These are phyloP conservation scores for Galagoides demidoff DNA, from an alignment of 2,797 vertebrate genomes.

Conservation along the genomic window DNA sequence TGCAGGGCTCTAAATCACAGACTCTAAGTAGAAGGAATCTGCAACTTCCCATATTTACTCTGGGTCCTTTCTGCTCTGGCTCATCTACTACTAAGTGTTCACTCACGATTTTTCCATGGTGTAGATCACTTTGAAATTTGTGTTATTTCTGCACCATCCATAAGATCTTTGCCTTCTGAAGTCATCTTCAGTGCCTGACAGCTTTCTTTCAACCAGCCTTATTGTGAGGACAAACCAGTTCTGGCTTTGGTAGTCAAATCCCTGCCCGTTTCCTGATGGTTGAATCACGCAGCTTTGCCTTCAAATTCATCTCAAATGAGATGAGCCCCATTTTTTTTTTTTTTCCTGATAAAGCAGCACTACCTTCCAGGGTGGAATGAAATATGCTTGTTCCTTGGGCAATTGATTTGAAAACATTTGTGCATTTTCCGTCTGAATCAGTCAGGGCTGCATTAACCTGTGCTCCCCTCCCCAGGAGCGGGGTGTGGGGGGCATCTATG, in stretches of 20 bases:
- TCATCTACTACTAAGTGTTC: background rate
- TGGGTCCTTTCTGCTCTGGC: background rate
- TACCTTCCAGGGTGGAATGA: background rate
- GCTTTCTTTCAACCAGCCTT: background rate
- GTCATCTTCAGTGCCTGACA: background rate
- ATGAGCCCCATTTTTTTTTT: background rate
- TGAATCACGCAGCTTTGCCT: background rate
- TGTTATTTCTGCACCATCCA: background rate
- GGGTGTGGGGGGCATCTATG: background rate
- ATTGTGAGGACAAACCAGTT: background rate
- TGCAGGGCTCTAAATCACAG: background rate
- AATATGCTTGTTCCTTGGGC: background rate
- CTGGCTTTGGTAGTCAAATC: background rate
- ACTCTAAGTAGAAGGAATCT: background rate
- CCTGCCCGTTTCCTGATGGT: background rate
- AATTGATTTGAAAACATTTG: background rate
- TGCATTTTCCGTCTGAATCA: background rate
- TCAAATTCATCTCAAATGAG: background rate
- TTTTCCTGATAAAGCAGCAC: background rate
- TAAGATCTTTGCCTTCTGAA: background rate
- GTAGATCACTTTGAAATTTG: background rate
- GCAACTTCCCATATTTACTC: background rate
- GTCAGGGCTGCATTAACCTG: background rate
- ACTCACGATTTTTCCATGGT: background rate
- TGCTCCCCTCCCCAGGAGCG: fast-evolving